These are phyloP conservation scores for Centropristis striata DNA, from an alignment of 2,113 vertebrate genomes.

Conservation along the genomic window DNA sequence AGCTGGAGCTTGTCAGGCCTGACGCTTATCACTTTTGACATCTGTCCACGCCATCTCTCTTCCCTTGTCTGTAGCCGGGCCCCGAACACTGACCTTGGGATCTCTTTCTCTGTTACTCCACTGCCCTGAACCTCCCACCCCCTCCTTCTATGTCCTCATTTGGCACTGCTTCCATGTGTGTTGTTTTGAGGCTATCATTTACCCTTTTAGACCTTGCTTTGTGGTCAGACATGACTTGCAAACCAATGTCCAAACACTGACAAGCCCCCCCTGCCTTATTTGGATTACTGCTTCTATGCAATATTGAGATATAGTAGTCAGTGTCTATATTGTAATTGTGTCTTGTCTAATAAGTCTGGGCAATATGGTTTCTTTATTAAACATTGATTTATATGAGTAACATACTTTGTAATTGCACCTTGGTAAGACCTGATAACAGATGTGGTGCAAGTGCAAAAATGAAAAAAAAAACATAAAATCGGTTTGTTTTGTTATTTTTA, in stretches of 20 bases:
- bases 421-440: neutral
- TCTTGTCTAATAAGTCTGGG: neutral
- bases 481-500: conserved; percentile 5
- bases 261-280: conserved; percentile 15
- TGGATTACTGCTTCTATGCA: neutral
- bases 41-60: conserved; percentile 86
- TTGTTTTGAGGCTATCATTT: conserved; percentile 53
- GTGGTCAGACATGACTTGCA: conserved; percentile 51
- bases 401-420: neutral
- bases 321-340: neutral
- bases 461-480: neutral
- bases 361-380: neutral
- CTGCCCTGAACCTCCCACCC: conserved; percentile 36
- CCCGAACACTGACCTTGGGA: conserved; percentile 88
- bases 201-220: conserved; percentile 57
- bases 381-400: neutral
- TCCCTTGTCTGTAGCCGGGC: conserved; percentile 80
- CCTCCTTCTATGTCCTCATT: conserved; percentile 44
- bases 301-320: neutral
- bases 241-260: conserved; percentile 37
- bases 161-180: conserved; percentile 42
- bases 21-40: conserved; percentile 89
- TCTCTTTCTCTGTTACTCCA: conserved; percentile 52
- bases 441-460: neutral
- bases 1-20: conserved; percentile 86